Percentiles rank a stretch among this genome's conserved stretches.
phyloP scores from a whole-genome alignment of 35 echinoderm and acorn worm species.

The Holothuria glaberrima region DNA sequence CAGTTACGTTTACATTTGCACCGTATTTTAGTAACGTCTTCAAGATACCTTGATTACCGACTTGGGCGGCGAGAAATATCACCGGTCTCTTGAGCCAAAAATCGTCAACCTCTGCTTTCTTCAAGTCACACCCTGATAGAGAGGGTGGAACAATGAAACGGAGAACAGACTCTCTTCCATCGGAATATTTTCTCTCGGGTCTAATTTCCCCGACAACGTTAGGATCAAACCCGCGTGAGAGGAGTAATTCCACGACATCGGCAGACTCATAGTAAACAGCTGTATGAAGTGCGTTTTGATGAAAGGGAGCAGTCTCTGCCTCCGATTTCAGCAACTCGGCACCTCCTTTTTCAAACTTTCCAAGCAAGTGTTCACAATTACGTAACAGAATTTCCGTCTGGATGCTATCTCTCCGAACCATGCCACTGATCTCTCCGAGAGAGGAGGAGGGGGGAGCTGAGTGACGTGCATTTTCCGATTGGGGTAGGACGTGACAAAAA shows the following conservation, averaged over 20 bases:
- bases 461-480: background rate
- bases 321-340: background rate
- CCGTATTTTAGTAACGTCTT: slow-evolving; percentile 38
- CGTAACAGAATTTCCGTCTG: slow-evolving; percentile 51
- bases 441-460: too few relatives aligned
- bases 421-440: background rate
- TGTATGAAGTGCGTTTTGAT: slow-evolving; percentile 41
- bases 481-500: slow-evolving; percentile 24
- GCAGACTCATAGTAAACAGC: slow-evolving; percentile 48
- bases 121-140: slow-evolving; percentile 36
- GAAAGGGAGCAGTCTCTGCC: background rate
- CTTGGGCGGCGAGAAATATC: slow-evolving; percentile 43
- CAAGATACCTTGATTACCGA: slow-evolving; percentile 46
- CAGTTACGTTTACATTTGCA: slow-evolving; percentile 5
- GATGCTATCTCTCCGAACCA: slow-evolving; percentile 14
- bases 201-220: slow-evolving; percentile 35
- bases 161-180: slow-evolving; percentile 39
- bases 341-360: slow-evolving; percentile 26
- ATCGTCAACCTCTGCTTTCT: slow-evolving; percentile 27
- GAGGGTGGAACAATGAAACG: slow-evolving; percentile 42
- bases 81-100: slow-evolving; percentile 47
- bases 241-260: slow-evolving; percentile 34
- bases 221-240: slow-evolving; percentile 44
- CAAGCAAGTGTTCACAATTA: slow-evolving; percentile 50
- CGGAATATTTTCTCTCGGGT: background rate